Evolutionary conservation across 2,797 vertebrate genomes (phyloP).

Genomic region (Liasis olivaceus): DNA sequence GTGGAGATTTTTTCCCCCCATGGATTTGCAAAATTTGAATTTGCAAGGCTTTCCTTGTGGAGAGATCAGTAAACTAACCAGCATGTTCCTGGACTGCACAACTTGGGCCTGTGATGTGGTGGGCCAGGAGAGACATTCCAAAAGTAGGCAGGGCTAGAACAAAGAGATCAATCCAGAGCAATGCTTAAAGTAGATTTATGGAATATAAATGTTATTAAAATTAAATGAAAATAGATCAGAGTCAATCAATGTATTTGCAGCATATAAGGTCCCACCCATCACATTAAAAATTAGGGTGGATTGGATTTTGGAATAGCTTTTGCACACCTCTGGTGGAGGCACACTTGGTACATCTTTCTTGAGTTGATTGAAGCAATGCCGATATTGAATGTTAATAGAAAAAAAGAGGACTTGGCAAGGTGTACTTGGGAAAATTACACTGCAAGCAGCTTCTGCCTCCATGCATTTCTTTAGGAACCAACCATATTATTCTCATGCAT

Average conservation of each 20-base stretch:
- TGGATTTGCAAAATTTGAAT: not conserved
- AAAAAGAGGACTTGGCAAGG: constrained; percentile 41
- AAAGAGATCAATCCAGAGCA: not conserved
- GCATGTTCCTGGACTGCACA: not conserved
- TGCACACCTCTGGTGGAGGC: not conserved
- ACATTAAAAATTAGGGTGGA: not conserved
- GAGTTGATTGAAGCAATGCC: constrained; percentile 36
- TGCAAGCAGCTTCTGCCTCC: constrained; percentile 50
- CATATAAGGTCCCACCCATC: not conserved
- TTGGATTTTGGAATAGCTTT: not conserved
- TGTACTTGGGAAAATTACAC: constrained; percentile 40
- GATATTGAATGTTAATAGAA: constrained; percentile 48
- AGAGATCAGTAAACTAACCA: not conserved
- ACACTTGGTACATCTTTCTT: constrained; percentile 35
- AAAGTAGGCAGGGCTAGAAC: not conserved
- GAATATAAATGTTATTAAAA: not conserved
- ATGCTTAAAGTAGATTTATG: not conserved
- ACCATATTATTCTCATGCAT: constrained; percentile 14
- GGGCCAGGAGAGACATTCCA: not conserved
- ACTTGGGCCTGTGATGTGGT: not conserved
- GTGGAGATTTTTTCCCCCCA: not conserved
- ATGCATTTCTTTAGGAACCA: constrained; percentile 51
- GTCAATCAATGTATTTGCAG: not conserved
- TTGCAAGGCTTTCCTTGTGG: not conserved
- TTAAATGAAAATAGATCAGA: too few species aligned